Evolutionary conservation across 2,888 invertebrate genomes (phyloP), one percentile per base, ranked within the genome.

Genomic region (Parnassius smintheus): DNA sequence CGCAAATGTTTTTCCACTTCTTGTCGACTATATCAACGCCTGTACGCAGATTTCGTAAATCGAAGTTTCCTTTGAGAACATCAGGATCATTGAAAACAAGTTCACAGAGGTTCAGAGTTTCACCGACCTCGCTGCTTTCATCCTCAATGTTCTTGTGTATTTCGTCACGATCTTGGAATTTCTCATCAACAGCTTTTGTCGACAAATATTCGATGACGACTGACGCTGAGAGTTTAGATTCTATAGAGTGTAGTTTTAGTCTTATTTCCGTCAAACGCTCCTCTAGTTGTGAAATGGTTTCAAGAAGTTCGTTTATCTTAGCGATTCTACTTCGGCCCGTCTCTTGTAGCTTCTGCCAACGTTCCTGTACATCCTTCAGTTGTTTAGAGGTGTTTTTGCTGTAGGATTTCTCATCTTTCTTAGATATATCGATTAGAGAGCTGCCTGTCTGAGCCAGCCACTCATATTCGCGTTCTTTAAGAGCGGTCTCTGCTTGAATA

Each of bases 1-100:
- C 93, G 75, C 96, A 96, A 2, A 96, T 94, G 52, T 93, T 93
- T 73, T 95, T 96, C 97, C 97, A 97, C 67, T 96, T 93, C 76
- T 94, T 94, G 73, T 96, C 96, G 11, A 97, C 88, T 63, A 94
- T 94, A 59, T 95, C 94, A 58, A 95, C 93, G 0, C 95, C 94
- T 0, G 90, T 88, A 42, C 93, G 94, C 11, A 96, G 89, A 59
- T 94, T 93, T 48, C 95, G 94, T 0, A 94, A 93, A 67, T 95
- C 94, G 59, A 96, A 94, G 70, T 95, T 94, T 0, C 94, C 93
- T 74, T 95, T 95, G 82, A 94, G 93, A 0, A 94, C 92, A 70
- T 96, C 95, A 2, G 95, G 94, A 73, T 97, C 96, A 72, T 93
- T 95, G 54, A 96, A 86, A 2, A 97, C 85, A 54, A 96, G 92